Percentiles rank a stretch among this genome's conserved stretches.
phyloP scores from a whole-genome alignment of 2,888 invertebrate species.

The Hyalella azteca region DNA sequence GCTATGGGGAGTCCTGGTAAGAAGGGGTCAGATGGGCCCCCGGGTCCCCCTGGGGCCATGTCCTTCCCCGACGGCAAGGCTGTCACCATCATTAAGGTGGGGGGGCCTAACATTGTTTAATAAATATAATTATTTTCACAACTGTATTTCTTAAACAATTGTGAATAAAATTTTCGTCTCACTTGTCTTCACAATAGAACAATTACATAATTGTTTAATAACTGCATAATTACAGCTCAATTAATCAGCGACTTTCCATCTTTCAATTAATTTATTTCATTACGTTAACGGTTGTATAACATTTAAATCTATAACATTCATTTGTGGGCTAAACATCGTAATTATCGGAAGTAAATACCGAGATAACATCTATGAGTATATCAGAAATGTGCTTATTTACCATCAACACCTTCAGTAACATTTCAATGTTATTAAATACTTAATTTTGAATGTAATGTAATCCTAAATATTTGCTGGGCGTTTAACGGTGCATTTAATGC shows the following conservation, averaged over 20 bases:
- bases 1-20: slow-evolving; percentile 39
- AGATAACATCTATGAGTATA: too few relatives aligned
- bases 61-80: slow-evolving; percentile 50
- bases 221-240: not conserved
- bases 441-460: too few relatives aligned
- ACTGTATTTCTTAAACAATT: not conserved
- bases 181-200: not conserved
- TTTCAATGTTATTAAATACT: too few relatives aligned
- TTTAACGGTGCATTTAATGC: too few relatives aligned
- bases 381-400: too few relatives aligned
- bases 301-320: too few relatives aligned
- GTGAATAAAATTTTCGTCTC: not conserved
- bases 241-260: not conserved
- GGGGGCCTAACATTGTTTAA: not conserved
- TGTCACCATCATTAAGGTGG: slow-evolving; percentile 53
- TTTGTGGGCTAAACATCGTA: too few relatives aligned
- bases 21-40: slow-evolving; percentile 61
- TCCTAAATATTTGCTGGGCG: too few relatives aligned
- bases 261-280: too few relatives aligned
- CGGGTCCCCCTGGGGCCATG: slow-evolving; percentile 61
- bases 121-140: not conserved
- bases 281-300: too few relatives aligned
- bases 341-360: too few relatives aligned
- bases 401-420: too few relatives aligned
- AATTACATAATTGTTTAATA: not conserved